Conservation (phyloP, 2,888 invertebrate genomes). For the Nomada lathburiana region DNA sequence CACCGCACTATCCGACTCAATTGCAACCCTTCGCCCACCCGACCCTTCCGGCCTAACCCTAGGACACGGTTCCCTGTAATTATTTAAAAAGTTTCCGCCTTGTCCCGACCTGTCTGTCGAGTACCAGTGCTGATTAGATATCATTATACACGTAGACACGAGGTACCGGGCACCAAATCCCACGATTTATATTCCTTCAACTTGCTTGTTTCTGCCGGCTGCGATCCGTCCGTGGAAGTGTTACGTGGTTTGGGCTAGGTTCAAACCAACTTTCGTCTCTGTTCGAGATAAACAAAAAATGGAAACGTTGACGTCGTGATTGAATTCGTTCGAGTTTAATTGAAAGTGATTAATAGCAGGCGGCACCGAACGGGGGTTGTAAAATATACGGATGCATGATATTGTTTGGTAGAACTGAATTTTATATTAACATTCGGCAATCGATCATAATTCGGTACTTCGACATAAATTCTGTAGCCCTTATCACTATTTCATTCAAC, state of each 20-base stretch:
- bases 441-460: too few species aligned
- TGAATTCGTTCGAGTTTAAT: too few species aligned
- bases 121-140: slow-evolving; percentile 59
- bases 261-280: slow-evolving; percentile 31
- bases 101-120: slow-evolving; percentile 45
- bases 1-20: slow-evolving; percentile 78
- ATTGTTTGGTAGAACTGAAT: too few species aligned
- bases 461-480: too few species aligned
- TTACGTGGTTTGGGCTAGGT: background rate
- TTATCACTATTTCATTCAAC: too few species aligned
- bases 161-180: slow-evolving; percentile 8
- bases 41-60: slow-evolving; percentile 34
- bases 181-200: slow-evolving; percentile 61
- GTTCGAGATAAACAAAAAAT: too few species aligned
- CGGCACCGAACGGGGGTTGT: too few species aligned
- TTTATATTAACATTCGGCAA: too few species aligned
- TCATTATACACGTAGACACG: slow-evolving; percentile 61
- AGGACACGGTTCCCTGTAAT: slow-evolving; percentile 77
- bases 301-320: too few species aligned
- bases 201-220: slow-evolving; percentile 28
- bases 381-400: too few species aligned
- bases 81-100: slow-evolving; percentile 81
- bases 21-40: slow-evolving; percentile 74
- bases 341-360: too few species aligned
- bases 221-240: slow-evolving; percentile 1